Base-by-base conservation (phyloP, 2,888 invertebrate species). In the Acanthosepion esculentum region DNA sequence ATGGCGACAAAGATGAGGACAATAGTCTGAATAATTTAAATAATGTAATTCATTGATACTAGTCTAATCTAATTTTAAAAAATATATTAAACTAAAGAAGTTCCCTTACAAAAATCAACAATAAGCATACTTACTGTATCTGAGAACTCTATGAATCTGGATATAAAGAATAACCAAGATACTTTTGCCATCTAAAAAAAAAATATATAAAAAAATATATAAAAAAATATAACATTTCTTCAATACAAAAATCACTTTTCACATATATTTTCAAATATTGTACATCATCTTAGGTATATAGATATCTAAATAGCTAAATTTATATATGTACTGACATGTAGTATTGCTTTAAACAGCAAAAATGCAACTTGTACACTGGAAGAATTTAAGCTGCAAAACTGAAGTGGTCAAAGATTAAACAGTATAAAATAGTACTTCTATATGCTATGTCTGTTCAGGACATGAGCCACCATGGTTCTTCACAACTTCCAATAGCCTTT, bases 181-280 rank as follows among this genome's bases (percentile, higher is more conserved):
- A 94, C 94, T 53, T 92, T 94, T 53, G 94, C 94, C 94, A 94
- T 94, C 94, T 94, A 55, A 20, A 93, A 94, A 53, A n/a, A 55
- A 53, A 7, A 92, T 29, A 94, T 23, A 18, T 33, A 94, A 50
- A 50, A 55, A 53, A 7, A 92, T 29, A 94, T 23, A 18, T 33
- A 94, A 50, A 50, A 10, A 33, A 94, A 41, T 10, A 18, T 12
- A 18, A 15, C 7, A n/a, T 78, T 78, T n/a, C n/a, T 29, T n/a
- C 20, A 78, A 78, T 4, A 78, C 12, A 78, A n/a, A n/a, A n/a
- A n/a, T n/a, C 12, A n/a, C n/a, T 78, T 78, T 78, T 78, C 15
- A n/a, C 12, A n/a, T 5, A 78, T 78, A 12, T 3, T 12, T 12
- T 78, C 15, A n/a, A 78, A 78, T 59, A 59, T 59, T 59, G 59